These are phyloP conservation scores for Puntigrus tetrazona DNA, from an alignment of 2,113 vertebrate species.

Conservation along the genomic window DNA sequence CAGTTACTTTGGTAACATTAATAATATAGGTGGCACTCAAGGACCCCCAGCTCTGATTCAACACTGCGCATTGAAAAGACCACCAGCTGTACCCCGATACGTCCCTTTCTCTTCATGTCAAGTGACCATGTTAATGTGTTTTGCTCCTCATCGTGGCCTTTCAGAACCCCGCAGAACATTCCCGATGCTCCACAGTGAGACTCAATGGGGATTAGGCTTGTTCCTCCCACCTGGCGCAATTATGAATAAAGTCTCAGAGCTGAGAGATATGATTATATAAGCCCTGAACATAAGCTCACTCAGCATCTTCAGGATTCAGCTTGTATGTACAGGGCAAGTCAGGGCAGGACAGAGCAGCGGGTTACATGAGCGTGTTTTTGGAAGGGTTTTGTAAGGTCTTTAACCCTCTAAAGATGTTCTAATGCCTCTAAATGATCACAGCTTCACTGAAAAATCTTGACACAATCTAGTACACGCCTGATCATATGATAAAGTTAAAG, in stretches of 20 bases:
- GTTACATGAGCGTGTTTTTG: background rate
- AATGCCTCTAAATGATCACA: background rate
- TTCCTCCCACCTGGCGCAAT: slow-evolving; percentile 10
- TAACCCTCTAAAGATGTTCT: background rate
- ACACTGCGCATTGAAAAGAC: background rate
- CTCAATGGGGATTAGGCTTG: background rate
- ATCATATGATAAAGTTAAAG: background rate
- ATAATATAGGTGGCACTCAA: background rate
- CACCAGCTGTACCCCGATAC: background rate
- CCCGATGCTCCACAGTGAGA: background rate
- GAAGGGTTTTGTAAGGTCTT: background rate
- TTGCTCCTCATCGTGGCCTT: background rate
- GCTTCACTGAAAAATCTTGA: background rate
- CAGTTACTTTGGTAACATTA: background rate
- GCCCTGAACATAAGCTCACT: background rate
- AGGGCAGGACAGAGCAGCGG: background rate
- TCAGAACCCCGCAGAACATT: background rate
- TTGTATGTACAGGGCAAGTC: slow-evolving; percentile 1
- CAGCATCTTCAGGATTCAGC: slow-evolving; percentile 33
- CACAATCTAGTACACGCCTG: background rate
- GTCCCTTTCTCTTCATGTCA: background rate
- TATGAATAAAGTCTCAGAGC: slow-evolving; percentile 27
- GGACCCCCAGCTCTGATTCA: background rate
- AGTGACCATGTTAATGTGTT: background rate
- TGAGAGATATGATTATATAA: slow-evolving; percentile 41